Base-by-base conservation (phyloP, 2,113 vertebrate species). In the Otus sunia region DNA sequence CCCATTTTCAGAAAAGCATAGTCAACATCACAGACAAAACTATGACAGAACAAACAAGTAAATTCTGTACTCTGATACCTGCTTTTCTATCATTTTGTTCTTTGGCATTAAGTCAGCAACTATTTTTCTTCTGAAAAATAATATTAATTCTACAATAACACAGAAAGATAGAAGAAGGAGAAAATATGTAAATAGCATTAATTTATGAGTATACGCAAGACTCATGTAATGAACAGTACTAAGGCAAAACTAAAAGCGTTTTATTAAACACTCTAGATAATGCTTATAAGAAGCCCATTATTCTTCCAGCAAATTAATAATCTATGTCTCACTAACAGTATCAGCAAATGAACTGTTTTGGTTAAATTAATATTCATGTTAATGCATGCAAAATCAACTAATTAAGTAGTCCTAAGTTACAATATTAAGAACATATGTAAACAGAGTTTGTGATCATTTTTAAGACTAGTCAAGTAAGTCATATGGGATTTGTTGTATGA, bases 271-370 rank as follows among this genome's bases (percentile, higher is more conserved):
- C 76, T 72, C 66, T 52, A 95, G 43, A 88, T 93, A 91, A 93
- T 58, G 58, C 53, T 79, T 88, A 68, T 37, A 93, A 92, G n/a
- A 25, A 94, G 69, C 37, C 74, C 72, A 93, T 93, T 93, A 94
- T 82, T 95, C 71, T 96, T 94, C n/a, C 50, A 80, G 85, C 25
- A 96, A 94, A 95, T 93, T 95, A 95, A 93, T 92, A 96, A 69
- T 81, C 86, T 90, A 15, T 63, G 50, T 91, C 80, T 93, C 63
- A 62, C 85, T 73, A 95, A 94, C 78, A 87, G 60, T 73, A 94
- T 89, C 55, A 86, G 86, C 56, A 97, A 91, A 91, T 93, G 49
- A 93, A 95, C 66, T 88, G 92, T 78, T 80, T 90, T 93, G 71
- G 58, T 58, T 84, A 78, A 86, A 87, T 89, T 96, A 94, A 94